Conservation (phyloP, 2,113 vertebrate genomes). For the Cacatua alba region DNA sequence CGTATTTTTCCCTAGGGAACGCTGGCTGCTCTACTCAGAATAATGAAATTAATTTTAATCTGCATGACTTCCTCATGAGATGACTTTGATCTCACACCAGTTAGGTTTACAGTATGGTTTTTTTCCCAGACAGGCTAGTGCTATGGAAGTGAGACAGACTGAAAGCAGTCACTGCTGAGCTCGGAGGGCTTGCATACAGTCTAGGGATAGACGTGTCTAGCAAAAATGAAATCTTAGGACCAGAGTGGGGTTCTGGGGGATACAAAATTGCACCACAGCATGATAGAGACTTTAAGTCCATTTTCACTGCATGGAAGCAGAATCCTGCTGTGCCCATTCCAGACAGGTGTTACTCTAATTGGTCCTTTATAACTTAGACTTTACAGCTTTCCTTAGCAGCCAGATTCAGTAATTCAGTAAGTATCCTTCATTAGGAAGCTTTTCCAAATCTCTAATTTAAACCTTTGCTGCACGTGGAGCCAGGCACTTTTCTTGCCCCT, state of each 20-base stretch:
- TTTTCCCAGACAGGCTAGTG: neutral
- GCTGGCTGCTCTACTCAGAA: neutral
- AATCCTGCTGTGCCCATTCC: neutral
- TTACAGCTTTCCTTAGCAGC: neutral
- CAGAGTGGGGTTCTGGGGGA: neutral
- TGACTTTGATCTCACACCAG: neutral
- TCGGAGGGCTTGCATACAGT: neutral
- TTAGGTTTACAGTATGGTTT: neutral
- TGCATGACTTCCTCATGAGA: neutral
- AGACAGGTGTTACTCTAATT: conserved; percentile 47
- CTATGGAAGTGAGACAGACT: neutral
- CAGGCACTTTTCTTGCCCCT: neutral
- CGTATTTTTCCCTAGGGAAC: neutral
- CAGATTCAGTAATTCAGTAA: neutral
- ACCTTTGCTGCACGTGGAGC: neutral
- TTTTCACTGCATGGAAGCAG: neutral
- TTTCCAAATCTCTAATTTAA: conserved; percentile 16
- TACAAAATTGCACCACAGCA: neutral
- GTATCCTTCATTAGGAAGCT: neutral
- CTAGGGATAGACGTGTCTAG: neutral
- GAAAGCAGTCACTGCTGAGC: neutral
- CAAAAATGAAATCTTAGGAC: neutral
- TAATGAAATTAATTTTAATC: conserved; percentile 4
- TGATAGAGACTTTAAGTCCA: neutral
- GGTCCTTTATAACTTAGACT: neutral